Base-by-base conservation (phyloP, 2,888 invertebrate species). In the Cephus sareptanus region DNA sequence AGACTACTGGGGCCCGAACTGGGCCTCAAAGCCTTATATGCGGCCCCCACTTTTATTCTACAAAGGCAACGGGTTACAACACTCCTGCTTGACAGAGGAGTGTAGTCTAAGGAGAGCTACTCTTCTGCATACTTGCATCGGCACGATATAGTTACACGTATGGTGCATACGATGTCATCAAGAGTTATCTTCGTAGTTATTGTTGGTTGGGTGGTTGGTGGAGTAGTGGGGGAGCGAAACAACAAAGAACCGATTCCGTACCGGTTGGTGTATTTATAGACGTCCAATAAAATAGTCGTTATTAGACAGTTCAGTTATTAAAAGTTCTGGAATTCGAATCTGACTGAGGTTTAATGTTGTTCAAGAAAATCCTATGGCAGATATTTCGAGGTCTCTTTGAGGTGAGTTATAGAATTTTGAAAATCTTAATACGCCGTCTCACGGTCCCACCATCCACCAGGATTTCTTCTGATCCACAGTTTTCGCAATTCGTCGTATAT, bases 401-500 rank as follows among this genome's bases (percentile, higher is more conserved):
- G 0, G 6, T 23, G 1, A 40, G 1, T 2, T 23, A 40, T 30
- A n/a, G 6, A 71, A 30, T 71, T 71, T 71, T 34, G 15, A 3
- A 71, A 23, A 71, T 33, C 12, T 92, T 89, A 95, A 87, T 96
- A 97, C 88, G 96, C 96, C 74, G 95, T 96, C 91, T 97, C 96
- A 81, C 92, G 89, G 88, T 96, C 96, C 35, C 96, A 92, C 95
- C 95, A 96, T 81, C 95, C 94, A 1, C 94, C 94, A 0, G 95
- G 93, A 87, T 94, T 93, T 81, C 93, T 93, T 81, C 97, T 93
- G 69, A 97, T 93, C 82, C 96, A 92, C 84, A 93, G 95, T 84
- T 95, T 94, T 81, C 97, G 93, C 12, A 94, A 79, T 91, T 97
- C 97, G 87, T 97, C 97, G 81, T 94, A 95, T 15, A 94, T 84